These are phyloP conservation scores for Ormyrus nitidulus DNA, from an alignment of 2,888 invertebrate genomes.

Conservation along the genomic window DNA sequence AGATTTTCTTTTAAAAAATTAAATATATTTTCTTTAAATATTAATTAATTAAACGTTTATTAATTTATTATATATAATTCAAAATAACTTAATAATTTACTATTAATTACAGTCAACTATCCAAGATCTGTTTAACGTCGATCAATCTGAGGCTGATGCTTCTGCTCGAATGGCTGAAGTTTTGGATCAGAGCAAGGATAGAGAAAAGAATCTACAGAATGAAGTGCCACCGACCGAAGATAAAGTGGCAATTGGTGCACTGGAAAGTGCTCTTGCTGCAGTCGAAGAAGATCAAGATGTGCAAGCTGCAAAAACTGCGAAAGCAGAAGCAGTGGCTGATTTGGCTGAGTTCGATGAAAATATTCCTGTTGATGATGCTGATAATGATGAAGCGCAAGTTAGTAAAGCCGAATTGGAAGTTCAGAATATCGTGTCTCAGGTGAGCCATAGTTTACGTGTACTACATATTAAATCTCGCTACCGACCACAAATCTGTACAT, in stretches of 20 bases:
- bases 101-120: conserved; percentile 84
- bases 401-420: conserved; percentile 86
- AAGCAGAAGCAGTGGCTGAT: conserved; percentile 92
- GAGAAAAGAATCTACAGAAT: conserved; percentile 71
- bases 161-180: conserved; percentile 79
- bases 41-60: conserved; percentile 9
- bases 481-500: conserved; percentile 53
- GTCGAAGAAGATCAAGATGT: conserved; percentile 98
- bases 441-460: conserved; percentile 67
- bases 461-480: conserved; percentile 41
- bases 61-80: conserved; percentile 6
- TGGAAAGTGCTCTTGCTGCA: conserved; percentile 90
- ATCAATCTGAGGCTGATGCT: conserved; percentile 80
- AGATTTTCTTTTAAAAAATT: not conserved
- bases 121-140: conserved; percentile 92
- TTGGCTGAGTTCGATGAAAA: conserved; percentile 97
- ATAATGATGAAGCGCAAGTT: conserved; percentile 78
- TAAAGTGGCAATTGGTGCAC: conserved; percentile 80
- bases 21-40: not conserved
- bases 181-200: conserved; percentile 76
- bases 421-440: conserved; percentile 84
- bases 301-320: conserved; percentile 90
- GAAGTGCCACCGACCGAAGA: conserved; percentile 75
- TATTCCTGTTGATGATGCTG: conserved; percentile 87
- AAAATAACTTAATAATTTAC: conserved; percentile 40